phyloP scores from a whole-genome alignment of 1,140 invertebrate genomes.

The Drosophila fuyamai region DNA sequence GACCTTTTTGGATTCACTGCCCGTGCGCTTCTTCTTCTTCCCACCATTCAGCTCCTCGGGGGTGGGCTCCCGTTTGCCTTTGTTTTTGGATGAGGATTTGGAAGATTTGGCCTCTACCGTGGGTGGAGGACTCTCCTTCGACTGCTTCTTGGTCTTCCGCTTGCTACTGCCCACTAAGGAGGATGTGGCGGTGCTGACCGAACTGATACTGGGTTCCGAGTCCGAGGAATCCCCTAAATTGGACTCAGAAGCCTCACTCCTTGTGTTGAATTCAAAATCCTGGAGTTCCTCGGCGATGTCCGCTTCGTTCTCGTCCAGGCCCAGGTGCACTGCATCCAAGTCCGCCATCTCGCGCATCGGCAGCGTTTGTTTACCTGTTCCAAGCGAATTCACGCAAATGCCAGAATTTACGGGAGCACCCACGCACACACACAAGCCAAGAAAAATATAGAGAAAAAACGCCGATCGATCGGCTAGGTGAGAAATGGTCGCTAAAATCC shows the following conservation, averaged over 20 bases:
- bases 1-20: constrained; percentile 85
- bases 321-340: constrained; percentile 88
- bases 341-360: constrained; percentile 84
- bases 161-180: constrained; percentile 84
- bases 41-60: constrained; percentile 65
- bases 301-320: constrained; percentile 89
- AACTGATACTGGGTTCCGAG: constrained; percentile 89
- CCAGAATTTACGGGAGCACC: constrained; percentile 33
- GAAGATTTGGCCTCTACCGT: constrained; percentile 9
- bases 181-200: constrained; percentile 88
- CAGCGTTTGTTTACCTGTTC: constrained; percentile 67
- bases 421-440: constrained; percentile 38
- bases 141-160: constrained; percentile 85
- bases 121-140: constrained; percentile 49
- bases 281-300: constrained; percentile 90
- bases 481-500: constrained; percentile 35
- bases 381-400: constrained; percentile 15
- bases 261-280: constrained; percentile 89
- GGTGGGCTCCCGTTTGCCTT: constrained; percentile 38
- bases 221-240: constrained; percentile 87
- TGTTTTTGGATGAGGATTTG: constrained; percentile 37
- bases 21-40: constrained; percentile 82
- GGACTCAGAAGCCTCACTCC: constrained; percentile 90
- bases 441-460: constrained; percentile 79
- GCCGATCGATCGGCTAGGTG: constrained; percentile 72